These are phyloP conservation scores for Hippopotamyrus pictus DNA, from an alignment of 2,797 vertebrate genomes.

Conservation along the genomic window DNA sequence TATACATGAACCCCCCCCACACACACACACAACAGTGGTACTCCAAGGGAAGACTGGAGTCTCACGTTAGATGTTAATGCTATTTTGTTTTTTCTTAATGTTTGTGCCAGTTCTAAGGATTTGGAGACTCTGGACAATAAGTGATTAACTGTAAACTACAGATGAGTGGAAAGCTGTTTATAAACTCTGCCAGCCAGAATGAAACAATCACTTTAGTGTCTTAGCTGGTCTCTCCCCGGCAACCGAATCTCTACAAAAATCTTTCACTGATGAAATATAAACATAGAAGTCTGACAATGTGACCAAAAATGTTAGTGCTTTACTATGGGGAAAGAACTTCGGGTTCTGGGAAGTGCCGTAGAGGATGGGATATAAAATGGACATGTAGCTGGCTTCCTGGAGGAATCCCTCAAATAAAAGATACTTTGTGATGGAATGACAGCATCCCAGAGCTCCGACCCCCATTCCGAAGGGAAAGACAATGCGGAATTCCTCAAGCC, in stretches of 20 bases:
- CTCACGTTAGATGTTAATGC: background rate
- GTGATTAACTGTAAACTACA: background rate
- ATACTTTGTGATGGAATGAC: background rate
- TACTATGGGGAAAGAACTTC: background rate
- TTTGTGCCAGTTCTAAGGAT: background rate
- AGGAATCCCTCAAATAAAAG: background rate
- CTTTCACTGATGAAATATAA: background rate
- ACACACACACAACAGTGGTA: background rate
- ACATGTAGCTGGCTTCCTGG: background rate
- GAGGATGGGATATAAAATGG: background rate
- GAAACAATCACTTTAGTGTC: background rate
- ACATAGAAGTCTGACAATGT: background rate
- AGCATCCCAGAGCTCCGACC: slow-evolving; percentile 28
- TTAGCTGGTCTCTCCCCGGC: background rate
- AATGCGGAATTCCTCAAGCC: slow-evolving; percentile 48
- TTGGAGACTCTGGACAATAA: slow-evolving; percentile 1
- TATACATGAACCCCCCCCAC: background rate
- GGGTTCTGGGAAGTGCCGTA: background rate
- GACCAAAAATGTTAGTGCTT: background rate
- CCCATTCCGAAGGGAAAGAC: slow-evolving; percentile 34
- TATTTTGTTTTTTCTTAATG: background rate
- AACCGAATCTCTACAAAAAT: background rate
- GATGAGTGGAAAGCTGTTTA: background rate
- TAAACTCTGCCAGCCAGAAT: background rate
- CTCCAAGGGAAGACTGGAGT: background rate